Evolutionary conservation across 2,113 vertebrate genomes (phyloP).

Genomic region (Ageneiosus marmoratus): DNA sequence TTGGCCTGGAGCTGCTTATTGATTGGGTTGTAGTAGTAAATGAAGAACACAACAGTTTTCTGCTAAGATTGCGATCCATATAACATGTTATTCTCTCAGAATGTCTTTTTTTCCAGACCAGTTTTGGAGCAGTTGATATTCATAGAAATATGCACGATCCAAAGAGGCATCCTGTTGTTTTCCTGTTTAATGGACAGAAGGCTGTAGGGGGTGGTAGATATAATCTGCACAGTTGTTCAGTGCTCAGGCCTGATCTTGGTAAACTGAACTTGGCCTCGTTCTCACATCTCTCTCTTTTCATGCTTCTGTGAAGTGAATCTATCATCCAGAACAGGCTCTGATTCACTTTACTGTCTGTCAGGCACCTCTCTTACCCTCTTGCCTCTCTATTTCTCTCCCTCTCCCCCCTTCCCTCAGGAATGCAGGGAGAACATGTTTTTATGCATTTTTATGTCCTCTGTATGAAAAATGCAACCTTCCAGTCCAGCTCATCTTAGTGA

Average conservation of each 20-base stretch:
- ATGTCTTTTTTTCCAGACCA: background rate
- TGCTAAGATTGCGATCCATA: background rate
- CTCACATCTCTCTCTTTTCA: constrained; percentile 35
- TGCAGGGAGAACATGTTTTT: constrained; percentile 41
- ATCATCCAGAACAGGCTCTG: constrained; percentile 32
- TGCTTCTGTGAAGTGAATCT: constrained; percentile 28
- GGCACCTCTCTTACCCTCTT: background rate
- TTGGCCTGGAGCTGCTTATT: background rate
- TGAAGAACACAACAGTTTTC: background rate
- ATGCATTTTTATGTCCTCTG: constrained; percentile 19
- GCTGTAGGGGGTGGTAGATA: background rate
- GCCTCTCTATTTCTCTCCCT: background rate
- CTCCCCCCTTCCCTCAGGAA: constrained; percentile 40
- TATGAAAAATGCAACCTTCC: constrained; percentile 7
- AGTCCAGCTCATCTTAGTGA: background rate
- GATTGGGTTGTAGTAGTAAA: background rate
- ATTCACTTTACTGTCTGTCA: constrained; percentile 13
- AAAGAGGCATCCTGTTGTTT: background rate
- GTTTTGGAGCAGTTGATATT: background rate
- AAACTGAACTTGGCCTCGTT: constrained; percentile 24
- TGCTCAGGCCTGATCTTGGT: background rate
- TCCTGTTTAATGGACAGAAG: background rate
- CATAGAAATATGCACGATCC: background rate
- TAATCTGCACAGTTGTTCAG: background rate
- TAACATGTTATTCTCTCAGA: background rate